Percentiles rank a stretch among this genome's conserved stretches.
Conservation (phyloP, 2,113 vertebrate genomes). For the Athene noctua region DNA sequence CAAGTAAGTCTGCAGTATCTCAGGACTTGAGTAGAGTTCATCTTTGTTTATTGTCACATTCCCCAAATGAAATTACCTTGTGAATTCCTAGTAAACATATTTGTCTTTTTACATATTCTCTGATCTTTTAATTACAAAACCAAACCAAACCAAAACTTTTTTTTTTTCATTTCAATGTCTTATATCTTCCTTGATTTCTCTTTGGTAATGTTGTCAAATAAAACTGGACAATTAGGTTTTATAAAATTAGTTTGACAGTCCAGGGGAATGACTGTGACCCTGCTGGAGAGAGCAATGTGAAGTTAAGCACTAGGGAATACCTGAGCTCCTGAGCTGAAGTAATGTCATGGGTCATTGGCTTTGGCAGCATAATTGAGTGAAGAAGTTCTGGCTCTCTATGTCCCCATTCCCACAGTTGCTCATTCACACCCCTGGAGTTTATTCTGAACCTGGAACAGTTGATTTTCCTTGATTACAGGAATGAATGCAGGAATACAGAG, state of each 20-base stretch:
- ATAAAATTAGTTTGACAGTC: background rate
- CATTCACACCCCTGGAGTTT: background rate
- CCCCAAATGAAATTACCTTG: fast-evolving
- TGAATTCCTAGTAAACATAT: background rate
- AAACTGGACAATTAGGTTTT: background rate
- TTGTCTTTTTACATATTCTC: background rate
- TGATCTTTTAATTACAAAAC: background rate
- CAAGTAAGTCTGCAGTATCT: background rate
- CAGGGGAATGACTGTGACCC: background rate
- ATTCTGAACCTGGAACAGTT: background rate
- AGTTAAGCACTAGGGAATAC: background rate
- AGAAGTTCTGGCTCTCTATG: background rate
- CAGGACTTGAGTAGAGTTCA: background rate
- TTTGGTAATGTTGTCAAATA: background rate
- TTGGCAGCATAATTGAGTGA: background rate
- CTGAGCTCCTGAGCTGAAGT: background rate
- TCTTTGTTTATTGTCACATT: background rate
- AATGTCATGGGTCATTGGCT: background rate
- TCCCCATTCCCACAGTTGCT: background rate
- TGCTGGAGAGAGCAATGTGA: background rate
- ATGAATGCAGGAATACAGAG: background rate
- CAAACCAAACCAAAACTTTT: background rate
- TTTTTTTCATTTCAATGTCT: background rate
- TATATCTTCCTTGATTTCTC: background rate
- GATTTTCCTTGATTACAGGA: background rate